Conservation (phyloP, 2,797 vertebrate genomes). For the Simalia tracyae region DNA sequence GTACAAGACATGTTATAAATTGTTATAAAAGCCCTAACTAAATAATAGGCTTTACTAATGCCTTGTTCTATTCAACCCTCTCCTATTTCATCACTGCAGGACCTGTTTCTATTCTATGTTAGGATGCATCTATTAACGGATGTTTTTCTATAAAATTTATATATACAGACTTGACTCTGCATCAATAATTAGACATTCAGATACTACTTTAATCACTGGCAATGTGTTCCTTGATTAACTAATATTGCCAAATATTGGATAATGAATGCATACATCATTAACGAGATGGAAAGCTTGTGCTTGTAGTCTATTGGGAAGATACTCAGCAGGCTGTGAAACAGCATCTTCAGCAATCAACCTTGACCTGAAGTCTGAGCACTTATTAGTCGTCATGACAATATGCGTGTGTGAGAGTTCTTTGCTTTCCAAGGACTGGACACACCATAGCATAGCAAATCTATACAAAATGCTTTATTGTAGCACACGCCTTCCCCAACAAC, state of each 20-base stretch:
- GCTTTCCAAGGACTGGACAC: too few species aligned
- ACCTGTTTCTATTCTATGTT: not conserved
- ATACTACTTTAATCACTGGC: conserved; percentile 55
- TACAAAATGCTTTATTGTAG: too few species aligned
- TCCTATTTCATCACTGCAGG: not conserved
- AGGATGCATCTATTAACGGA: not conserved
- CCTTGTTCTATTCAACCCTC: not conserved
- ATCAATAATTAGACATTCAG: conserved; percentile 53
- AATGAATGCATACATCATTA: conserved; percentile 40
- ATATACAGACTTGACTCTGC: conserved; percentile 8
- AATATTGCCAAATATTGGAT: conserved; percentile 54
- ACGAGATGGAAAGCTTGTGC: conserved; percentile 22
- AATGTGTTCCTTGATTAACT: conserved; percentile 53
- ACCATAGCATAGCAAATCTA: too few species aligned
- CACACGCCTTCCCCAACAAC: too few species aligned
- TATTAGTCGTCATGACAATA: conserved; percentile 48
- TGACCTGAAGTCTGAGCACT: conserved; percentile 41
- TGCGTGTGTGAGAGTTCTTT: too few species aligned
- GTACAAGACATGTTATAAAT: not conserved
- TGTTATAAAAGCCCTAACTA: not conserved
- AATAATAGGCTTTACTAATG: not conserved
- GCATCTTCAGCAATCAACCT: conserved; percentile 43
- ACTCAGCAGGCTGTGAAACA: conserved; percentile 39
- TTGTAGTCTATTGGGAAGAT: conserved; percentile 39
- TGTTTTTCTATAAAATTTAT: not conserved